Percentiles rank a stretch among this genome's conserved stretches.
phyloP scores from a whole-genome alignment of 2,797 vertebrate genomes.

The Neosilurus mollespiculum region DNA sequence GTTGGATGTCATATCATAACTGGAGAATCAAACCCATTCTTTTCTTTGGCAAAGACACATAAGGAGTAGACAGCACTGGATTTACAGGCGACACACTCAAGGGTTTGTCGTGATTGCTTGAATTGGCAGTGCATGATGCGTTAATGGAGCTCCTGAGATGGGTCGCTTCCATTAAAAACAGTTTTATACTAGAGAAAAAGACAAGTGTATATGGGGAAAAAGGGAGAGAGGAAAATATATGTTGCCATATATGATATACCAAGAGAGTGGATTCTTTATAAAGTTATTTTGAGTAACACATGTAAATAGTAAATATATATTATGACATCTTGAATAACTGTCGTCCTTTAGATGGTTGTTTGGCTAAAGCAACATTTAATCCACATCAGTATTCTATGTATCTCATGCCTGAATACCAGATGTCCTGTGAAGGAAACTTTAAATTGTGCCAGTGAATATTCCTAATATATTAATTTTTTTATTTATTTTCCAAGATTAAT shows the following conservation, averaged over 20 bases:
- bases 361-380: slow-evolving; percentile 30
- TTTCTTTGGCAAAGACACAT: slow-evolving; percentile 62
- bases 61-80: slow-evolving; percentile 70
- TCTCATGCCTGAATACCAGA: slow-evolving; percentile 33
- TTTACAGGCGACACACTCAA: slow-evolving; percentile 70
- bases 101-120: slow-evolving; percentile 73
- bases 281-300: slow-evolving; percentile 9
- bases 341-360: slow-evolving; percentile 25
- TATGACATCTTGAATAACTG: slow-evolving; percentile 18
- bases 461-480: slow-evolving; percentile 56
- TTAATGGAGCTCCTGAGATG: slow-evolving; percentile 57
- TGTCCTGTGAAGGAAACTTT: slow-evolving; percentile 46
- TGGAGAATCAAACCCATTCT: slow-evolving; percentile 55
- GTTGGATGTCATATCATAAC: slow-evolving; percentile 40
- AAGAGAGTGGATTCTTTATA: slow-evolving; percentile 2
- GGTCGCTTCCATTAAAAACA: slow-evolving; percentile 69
- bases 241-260: not conserved
- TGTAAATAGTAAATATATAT: slow-evolving; percentile 22
- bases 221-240: slow-evolving; percentile 16
- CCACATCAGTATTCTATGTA: not conserved
- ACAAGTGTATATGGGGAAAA: slow-evolving; percentile 54
- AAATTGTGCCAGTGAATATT: slow-evolving; percentile 53
- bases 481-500: slow-evolving; percentile 58
- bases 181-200: slow-evolving; percentile 54
- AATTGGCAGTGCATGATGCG: slow-evolving; percentile 60